Base-by-base conservation (phyloP, 2,888 invertebrate genomes). In the Anarsia innoxiella region DNA sequence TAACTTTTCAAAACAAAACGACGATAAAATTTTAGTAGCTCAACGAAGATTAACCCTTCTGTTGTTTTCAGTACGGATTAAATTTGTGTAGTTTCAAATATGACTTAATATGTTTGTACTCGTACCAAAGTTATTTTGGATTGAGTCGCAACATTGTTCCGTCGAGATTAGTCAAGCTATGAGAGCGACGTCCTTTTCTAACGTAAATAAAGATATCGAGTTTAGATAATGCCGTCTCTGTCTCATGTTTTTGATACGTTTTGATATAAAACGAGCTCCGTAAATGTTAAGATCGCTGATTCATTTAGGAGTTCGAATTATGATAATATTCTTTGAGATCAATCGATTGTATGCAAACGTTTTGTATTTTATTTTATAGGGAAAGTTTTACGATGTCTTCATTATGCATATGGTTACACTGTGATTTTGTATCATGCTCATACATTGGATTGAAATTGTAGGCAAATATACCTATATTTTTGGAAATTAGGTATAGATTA, bases 151-250 rank as follows among this genome's bases (percentile, higher is more conserved):
- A 82, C 79, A 72, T 75, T 80, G 79, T 82, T 72, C 55, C 64
- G 65, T 72, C 68, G 60, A 78, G 75, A 79, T 80, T 77, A 77
- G 69, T 70, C 49, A 59, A 56, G 70, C 59, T 60, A 52, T 62
- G 65, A 68, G 66, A 69, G 63, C 70, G 69, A 64, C 65, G 66
- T 80, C 78, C 75, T 72, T 72, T 69, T 75, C 76, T 64, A 66
- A 65, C 70, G 61, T 69, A 67, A 75, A 78, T 82, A 76, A 77
- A 82, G 76, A 78, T 80, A 80, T 80, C 73, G 77, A 76, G 76
- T 74, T 72, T 72, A 66, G 78, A 80, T 82, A 79, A 73, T 57
- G 53, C 59, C 53, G 51, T 67, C 68, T 71, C 70, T 66, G 57
- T 73, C 72, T 66, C 58, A 61, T 58, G 53, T 53, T 57, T 62